Evolutionary conservation across 2,113 vertebrate genomes (phyloP).

Genomic region (Morone chrysops): DNA sequence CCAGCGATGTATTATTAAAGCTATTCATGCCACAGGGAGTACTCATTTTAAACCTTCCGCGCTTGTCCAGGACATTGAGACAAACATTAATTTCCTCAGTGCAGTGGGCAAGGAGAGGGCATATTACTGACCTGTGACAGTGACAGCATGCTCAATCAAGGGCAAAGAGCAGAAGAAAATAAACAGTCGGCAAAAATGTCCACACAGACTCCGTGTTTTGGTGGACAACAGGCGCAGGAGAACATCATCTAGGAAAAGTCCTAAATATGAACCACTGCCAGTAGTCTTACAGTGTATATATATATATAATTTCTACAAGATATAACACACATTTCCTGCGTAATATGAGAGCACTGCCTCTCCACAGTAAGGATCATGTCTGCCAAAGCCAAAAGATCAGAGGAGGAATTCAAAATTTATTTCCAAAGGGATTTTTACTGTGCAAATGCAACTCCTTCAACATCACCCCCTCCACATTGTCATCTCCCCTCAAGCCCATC

Average conservation of each 20-base stretch:
- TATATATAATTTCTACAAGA: not conserved
- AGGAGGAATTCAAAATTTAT: conserved; percentile 54
- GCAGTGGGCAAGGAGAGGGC: conserved; percentile 40
- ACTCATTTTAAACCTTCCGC: conserved; percentile 37
- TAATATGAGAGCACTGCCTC: conserved; percentile 1
- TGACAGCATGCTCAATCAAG: conserved; percentile 55
- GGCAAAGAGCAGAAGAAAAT: conserved; percentile 36
- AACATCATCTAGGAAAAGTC: not conserved
- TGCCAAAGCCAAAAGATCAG: conserved; percentile 55
- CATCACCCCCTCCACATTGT: conserved; percentile 39
- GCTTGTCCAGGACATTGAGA: conserved; percentile 18
- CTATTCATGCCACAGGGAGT: not conserved
- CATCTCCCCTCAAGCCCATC: conserved; percentile 62
- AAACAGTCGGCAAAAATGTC: conserved; percentile 35
- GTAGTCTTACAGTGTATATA: not conserved
- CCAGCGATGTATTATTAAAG: conserved; percentile 32
- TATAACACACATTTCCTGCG: conserved; percentile 11
- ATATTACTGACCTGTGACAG: conserved; percentile 54
- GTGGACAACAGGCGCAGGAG: not conserved
- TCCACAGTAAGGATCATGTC: conserved; percentile 14
- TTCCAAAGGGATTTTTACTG: conserved; percentile 60
- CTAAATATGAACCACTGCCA: not conserved
- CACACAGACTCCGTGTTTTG: conserved; percentile 12
- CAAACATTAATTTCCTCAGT: conserved; percentile 38
- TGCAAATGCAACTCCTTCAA: conserved; percentile 55